Percentiles rank a stretch among this genome's conserved stretches.
phyloP scores from a whole-genome alignment of 2,113 vertebrate genomes.

The Regulus satrapa region DNA sequence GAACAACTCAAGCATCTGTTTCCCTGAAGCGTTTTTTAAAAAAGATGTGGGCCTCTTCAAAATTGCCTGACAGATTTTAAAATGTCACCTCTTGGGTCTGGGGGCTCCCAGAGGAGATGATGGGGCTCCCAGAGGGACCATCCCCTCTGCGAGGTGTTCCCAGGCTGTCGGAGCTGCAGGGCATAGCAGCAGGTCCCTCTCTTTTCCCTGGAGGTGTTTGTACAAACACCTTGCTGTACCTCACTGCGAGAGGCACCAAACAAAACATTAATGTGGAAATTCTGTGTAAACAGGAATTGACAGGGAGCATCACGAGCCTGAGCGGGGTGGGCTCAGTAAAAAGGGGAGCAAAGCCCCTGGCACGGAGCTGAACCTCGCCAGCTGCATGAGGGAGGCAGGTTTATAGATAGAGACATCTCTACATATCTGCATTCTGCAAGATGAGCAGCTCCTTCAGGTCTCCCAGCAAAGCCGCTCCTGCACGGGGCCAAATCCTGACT shows the following conservation, averaged over 20 bases:
- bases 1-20: conserved; percentile 40
- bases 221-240: neutral
- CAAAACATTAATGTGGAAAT: neutral
- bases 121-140: neutral
- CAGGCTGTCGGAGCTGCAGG: neutral
- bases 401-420: fast-evolving
- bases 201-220: neutral
- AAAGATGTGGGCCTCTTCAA: neutral
- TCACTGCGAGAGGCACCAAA: neutral
- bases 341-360: neutral
- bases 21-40: neutral
- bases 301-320: fast-evolving
- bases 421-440: neutral
- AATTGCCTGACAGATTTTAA: neutral
- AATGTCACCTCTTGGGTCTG: neutral
- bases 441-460: neutral
- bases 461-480: neutral
- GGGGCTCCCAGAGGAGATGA: neutral
- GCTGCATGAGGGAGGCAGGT: neutral
- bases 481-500: neutral
- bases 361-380: neutral
- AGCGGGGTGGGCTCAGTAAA: fast-evolving
- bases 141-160: neutral
- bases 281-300: fast-evolving
- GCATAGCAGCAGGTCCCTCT: neutral